These are phyloP conservation scores for Caerostris extrusa DNA, from an alignment of 1,140 invertebrate genomes.

Conservation along the genomic window DNA sequence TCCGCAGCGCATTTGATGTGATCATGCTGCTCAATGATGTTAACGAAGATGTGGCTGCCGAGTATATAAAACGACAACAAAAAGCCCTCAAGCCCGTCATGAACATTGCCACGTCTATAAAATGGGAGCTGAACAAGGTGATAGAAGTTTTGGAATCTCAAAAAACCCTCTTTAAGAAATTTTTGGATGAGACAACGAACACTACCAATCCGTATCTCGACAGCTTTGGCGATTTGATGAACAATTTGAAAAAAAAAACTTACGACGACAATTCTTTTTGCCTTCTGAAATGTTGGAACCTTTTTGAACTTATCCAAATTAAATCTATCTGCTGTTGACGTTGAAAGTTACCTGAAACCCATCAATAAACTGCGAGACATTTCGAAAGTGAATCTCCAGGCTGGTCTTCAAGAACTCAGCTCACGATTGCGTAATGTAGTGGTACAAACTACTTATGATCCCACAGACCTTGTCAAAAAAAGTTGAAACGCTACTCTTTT, in stretches of 20 bases:
- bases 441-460: not conserved
- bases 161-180: not conserved
- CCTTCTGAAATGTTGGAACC: not conserved
- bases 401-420: not conserved
- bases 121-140: not conserved
- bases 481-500: not conserved
- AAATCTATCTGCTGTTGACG: not conserved
- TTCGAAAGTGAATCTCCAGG: slow-evolving; percentile 14
- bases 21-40: slow-evolving; percentile 11
- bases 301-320: not conserved
- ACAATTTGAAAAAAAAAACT: slow-evolving; percentile 19
- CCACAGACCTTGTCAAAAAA: not conserved
- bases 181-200: not conserved
- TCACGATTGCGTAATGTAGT: not conserved
- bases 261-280: not conserved
- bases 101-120: not conserved
- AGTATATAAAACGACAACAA: not conserved
- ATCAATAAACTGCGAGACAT: not conserved
- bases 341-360: not conserved
- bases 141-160: not conserved
- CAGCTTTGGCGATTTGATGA: not conserved
- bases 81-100: not conserved
- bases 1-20: slow-evolving; percentile 13
- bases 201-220: not conserved
- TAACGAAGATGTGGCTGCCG: not conserved